phyloP scores from a whole-genome alignment of 2,113 vertebrate species.

The Henicopernis longicauda region DNA sequence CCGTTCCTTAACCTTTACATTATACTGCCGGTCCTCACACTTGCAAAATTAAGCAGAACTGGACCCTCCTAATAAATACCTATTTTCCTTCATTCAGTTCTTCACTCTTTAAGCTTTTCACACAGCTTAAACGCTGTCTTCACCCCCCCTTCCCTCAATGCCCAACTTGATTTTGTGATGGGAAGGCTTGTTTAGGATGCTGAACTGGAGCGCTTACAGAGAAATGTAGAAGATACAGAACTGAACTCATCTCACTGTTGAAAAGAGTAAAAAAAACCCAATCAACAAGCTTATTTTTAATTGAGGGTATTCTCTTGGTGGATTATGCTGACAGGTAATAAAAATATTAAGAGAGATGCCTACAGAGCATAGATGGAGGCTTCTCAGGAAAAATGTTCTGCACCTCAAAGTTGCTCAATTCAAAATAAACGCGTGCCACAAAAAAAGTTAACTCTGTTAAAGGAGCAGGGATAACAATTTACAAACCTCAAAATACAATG shows the following conservation, averaged over 20 bases:
- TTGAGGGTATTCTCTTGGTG: neutral
- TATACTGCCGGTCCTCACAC: neutral
- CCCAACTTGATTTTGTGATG: neutral
- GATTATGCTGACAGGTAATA: neutral
- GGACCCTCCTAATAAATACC: neutral
- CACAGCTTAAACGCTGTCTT: neutral
- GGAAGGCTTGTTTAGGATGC: neutral
- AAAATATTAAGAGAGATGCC: neutral
- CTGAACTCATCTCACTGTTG: neutral
- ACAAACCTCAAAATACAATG: neutral
- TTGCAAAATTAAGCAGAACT: neutral
- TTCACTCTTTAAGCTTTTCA: neutral
- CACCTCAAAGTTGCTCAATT: neutral
- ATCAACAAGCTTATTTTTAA: neutral
- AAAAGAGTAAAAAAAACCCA: neutral
- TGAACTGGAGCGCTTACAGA: neutral
- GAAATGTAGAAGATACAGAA: neutral
- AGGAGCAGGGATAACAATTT: neutral
- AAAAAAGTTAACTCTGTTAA: neutral
- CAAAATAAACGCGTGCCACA: neutral
- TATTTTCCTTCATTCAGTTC: neutral
- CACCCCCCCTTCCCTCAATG: neutral
- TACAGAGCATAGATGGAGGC: neutral
- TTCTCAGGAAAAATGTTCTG: neutral
- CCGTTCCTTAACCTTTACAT: neutral